Base-by-base conservation (phyloP, 2,888 invertebrate genomes). In the Scaptomyza polygonia region DNA sequence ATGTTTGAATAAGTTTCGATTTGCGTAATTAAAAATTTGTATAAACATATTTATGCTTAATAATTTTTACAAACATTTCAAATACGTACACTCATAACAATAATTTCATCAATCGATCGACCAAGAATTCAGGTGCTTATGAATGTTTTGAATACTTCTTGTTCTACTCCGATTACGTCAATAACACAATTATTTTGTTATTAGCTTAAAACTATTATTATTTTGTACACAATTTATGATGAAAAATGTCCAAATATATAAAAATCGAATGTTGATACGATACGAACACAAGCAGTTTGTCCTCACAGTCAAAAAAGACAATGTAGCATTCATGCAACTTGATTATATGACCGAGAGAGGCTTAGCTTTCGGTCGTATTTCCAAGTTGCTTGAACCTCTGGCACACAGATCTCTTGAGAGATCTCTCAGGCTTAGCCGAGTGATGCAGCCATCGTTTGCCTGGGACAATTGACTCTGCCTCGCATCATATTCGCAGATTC, bases 291-390 rank as follows among this genome's bases (percentile, higher is more conserved):
- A 43, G 30, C 32, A 39, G 36, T 18, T n/a, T 30, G 45, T 25
- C 25, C 25, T 56, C 53, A 29, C 8, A 2, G 9, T 7, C 29
- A 34, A 34, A n/a, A n/a, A 18, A 25, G n/a, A 40, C 54, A 14
- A 3, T 36, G 59, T 56, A 25, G 25, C 25, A 25, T 25, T 21
- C 77, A 73, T 53, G 66, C 88, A 82, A 87, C 83, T 79, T 87
- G 83, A 73, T 59, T 42, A 66, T 61, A 67, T 54, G 80, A 49
- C 49, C 45, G 5, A 34, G 25, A 53, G 5, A 34, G 18, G 5
- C 5, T 0, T 29, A 3, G 14, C 45, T 16, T 9, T 32, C 18
- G 66, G 45, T 64, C 74, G 40, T 73, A 67, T 79, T 34, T 32
- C 72, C 73, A 77, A 74, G 72, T 85, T 82, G 73, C 59, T 63